Conservation (phyloP, 2,113 vertebrate genomes). For the Mustela lutreola region DNA sequence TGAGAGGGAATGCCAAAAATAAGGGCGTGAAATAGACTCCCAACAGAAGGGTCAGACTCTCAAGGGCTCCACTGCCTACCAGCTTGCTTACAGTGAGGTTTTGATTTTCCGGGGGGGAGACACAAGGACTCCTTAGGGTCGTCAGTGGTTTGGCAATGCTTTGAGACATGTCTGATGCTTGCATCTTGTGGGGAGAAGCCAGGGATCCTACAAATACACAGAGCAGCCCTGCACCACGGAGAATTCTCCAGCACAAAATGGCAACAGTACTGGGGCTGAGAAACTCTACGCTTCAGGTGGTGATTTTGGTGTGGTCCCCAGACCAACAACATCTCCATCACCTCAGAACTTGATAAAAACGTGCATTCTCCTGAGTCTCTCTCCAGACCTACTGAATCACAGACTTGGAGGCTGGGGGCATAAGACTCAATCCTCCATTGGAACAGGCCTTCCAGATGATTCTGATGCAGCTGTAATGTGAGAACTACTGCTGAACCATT, state of each 20-base stretch:
- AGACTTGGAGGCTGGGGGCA: fast-evolving
- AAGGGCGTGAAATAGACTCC: neutral
- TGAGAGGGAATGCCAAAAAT: neutral
- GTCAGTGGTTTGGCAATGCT: neutral
- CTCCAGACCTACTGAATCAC: neutral
- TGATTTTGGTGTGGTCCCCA: neutral
- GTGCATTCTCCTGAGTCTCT: neutral
- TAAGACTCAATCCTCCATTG: neutral
- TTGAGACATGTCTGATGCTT: neutral
- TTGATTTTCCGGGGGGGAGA: neutral
- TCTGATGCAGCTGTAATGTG: neutral
- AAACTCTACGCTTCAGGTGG: neutral
- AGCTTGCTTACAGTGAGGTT: neutral
- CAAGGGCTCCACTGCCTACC: neutral
- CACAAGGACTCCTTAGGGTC: neutral
- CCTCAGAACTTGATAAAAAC: neutral
- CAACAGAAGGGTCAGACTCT: neutral
- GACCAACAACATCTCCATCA: neutral
- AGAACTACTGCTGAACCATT: neutral
- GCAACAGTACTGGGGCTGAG: neutral
- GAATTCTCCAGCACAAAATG: neutral
- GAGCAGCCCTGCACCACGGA: neutral
- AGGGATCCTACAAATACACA: neutral
- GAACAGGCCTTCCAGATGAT: neutral
- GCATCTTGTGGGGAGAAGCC: neutral